Evolutionary conservation across 2,888 invertebrate genomes (phyloP).

Genomic region (Exocentrus adspersus): DNA sequence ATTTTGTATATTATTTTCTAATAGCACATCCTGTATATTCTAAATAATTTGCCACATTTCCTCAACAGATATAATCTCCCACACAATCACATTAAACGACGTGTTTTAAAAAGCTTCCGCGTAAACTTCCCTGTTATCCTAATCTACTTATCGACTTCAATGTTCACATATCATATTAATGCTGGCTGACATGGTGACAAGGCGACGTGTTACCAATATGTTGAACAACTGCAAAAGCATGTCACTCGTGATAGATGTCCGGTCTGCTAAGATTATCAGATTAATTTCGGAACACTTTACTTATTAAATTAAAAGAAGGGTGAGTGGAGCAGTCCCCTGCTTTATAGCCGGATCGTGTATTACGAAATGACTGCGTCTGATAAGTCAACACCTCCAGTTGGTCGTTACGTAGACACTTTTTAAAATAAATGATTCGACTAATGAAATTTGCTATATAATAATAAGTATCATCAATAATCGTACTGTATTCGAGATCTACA

Average conservation of each 20-base stretch:
- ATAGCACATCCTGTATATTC: background rate
- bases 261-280: slow-evolving; percentile 47
- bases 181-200: slow-evolving; percentile 46
- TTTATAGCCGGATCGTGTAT: slow-evolving; percentile 21
- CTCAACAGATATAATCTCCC: background rate
- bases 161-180: slow-evolving; percentile 45
- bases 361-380: slow-evolving; percentile 32
- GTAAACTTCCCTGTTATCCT: slow-evolving; percentile 45
- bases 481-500: no score
- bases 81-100: slow-evolving; percentile 8
- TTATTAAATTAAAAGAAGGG: slow-evolving; percentile 52
- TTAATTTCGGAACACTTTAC: slow-evolving; percentile 51
- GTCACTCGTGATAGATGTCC: slow-evolving; percentile 52
- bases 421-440: background rate
- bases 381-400: slow-evolving; percentile 18
- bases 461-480: no score
- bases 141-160: slow-evolving; percentile 48
- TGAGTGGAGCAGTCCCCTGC: slow-evolving; percentile 32
- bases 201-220: slow-evolving; percentile 50
- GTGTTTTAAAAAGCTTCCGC: slow-evolving; percentile 23
- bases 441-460: no score
- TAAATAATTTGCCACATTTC: slow-evolving; percentile 8
- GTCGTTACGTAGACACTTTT: background rate
- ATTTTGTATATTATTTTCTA: slow-evolving; percentile 2
- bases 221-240: slow-evolving; percentile 48